Evolutionary conservation across 2,113 vertebrate species (phyloP), one percentile per base, ranked within the genome.

Genomic region (Sceloporus tristichus): DNA sequence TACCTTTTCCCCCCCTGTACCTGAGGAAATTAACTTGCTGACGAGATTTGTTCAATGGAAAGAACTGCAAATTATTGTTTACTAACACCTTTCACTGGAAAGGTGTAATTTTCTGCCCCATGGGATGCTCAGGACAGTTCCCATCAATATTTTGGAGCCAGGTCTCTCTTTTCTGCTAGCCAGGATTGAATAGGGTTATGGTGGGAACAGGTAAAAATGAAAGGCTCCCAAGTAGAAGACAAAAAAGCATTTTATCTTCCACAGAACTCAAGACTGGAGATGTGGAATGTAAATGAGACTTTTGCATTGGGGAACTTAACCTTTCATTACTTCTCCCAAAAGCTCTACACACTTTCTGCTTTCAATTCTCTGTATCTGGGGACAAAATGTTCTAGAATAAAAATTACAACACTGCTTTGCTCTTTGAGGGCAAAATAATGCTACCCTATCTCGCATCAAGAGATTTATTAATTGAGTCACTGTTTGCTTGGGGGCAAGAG

Each of bases 91-190:
- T 86, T 29, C 68, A 84, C 73, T 13, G 27, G 10, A 9, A 85
- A 86, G 66, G 78, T 76, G 9, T 18, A 65, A 93, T 88, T 94
- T 91, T 25, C 90, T 71, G 25, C 27, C 25, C 9, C 29, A 29
- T 9, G 68, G 25, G 23, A 9, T 5, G 68, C 19, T 68, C 18
- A 25, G 5, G 66, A 16, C 66, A 68, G 5, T 27, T 5, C 5
- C 21, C 21, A 68, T 68, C 92, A 93, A 84, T 88, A 93, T 85
- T 95, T 93, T 90, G 81, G 62, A 91, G 79, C 86, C 10, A 66
- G 91, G 74, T 16, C 84, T 65, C 38, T 29, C 91, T 94, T 79
- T 85, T 75, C 42, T 79, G 68, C 13, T 16, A 48, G 85, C 70
- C 78, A 42, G 54, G 29, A 13, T 19, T 5, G n/a, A 77, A 65